A percentile compares a stretch with the other conserved stretches of the same genome.
phyloP scores from a whole-genome alignment of 2,888 invertebrate genomes.

The Pandemis heparana region DNA sequence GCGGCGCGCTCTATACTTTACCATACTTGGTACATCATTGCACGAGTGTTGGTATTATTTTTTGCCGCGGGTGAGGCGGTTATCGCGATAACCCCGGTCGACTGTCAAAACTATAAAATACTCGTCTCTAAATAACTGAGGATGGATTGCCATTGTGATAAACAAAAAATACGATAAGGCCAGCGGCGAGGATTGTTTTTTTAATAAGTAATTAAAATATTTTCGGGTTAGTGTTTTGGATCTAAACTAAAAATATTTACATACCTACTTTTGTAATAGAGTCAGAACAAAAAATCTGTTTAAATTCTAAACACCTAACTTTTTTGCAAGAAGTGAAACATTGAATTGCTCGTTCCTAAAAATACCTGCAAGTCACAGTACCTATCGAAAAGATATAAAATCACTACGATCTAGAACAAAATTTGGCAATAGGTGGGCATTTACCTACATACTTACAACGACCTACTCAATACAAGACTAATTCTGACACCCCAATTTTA shows the following conservation, averaged over 20 bases:
- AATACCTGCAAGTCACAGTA: neutral
- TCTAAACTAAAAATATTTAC: neutral
- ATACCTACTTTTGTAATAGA: too few species aligned
- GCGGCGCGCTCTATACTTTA: neutral
- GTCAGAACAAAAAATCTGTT: too few species aligned
- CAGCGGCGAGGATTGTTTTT: constrained; percentile 52
- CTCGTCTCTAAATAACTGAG: constrained; percentile 46
- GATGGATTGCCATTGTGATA: constrained; percentile 62
- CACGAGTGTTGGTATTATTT: constrained; percentile 29
- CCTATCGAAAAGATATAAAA: neutral
- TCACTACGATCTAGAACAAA: neutral
- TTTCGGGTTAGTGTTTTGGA: neutral
- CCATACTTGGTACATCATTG: constrained; percentile 12
- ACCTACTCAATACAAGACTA: neutral
- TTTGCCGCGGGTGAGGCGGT: constrained; percentile 33
- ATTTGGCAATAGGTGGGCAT: neutral
- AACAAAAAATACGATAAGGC: constrained; percentile 58
- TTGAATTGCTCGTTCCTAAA: neutral
- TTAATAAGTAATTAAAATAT: constrained; percentile 5
- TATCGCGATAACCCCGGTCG: constrained; percentile 59
- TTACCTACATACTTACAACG: too few species aligned
- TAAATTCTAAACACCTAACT: neutral
- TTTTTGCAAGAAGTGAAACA: neutral
- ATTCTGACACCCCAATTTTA: neutral
- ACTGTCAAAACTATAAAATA: constrained; percentile 50